Conservation (phyloP, 1,140 invertebrate species). For the Drosophila persimilis region DNA sequence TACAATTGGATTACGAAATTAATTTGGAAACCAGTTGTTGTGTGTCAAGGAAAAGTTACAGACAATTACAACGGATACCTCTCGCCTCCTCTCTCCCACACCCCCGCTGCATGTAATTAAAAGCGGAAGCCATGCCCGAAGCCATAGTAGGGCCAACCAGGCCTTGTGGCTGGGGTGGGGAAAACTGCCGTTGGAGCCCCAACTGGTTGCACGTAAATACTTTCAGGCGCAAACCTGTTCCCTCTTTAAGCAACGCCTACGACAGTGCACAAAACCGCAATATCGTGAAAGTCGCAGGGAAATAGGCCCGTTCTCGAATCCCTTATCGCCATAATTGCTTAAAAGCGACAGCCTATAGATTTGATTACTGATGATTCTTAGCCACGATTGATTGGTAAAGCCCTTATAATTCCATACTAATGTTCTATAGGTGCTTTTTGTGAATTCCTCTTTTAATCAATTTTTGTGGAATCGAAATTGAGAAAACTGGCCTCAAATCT, state of each 20-base stretch:
- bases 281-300: constrained; percentile 14
- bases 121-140: constrained; percentile 62
- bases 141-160: constrained; percentile 34
- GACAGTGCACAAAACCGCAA: constrained; percentile 28
- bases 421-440: too few species aligned
- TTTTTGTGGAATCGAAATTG: too few species aligned
- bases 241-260: constrained; percentile 23
- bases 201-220: constrained; percentile 28
- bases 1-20: constrained; percentile 54
- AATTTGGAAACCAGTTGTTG: constrained; percentile 68
- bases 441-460: too few species aligned
- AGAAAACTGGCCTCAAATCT: not conserved
- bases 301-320: not conserved
- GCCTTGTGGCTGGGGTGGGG: constrained; percentile 7
- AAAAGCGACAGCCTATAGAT: too few species aligned
- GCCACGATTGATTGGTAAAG: too few species aligned
- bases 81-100: not conserved
- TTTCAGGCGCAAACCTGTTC: constrained; percentile 2
- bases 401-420: too few species aligned
- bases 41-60: constrained; percentile 66
- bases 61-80: constrained; percentile 41
- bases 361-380: too few species aligned
- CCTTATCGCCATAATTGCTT: too few species aligned
- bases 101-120: constrained; percentile 48
- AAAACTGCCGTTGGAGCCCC: constrained; percentile 8